Evolutionary conservation across 2,113 vertebrate genomes (phyloP).

Genomic region (Macaca nemestrina): DNA sequence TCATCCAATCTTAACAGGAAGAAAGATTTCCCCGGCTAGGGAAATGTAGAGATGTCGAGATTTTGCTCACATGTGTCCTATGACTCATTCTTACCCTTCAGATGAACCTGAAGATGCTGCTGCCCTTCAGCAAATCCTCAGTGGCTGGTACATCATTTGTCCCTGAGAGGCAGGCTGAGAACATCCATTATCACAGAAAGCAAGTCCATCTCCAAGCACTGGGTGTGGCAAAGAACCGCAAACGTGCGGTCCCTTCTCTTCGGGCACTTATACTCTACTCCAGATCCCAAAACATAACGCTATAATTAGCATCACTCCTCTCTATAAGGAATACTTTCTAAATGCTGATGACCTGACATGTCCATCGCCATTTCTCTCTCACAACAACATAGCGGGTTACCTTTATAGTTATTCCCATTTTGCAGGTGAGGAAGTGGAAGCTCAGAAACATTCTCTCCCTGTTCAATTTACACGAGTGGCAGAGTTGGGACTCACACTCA

Average conservation of each 20-base stretch:
- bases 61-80: background rate
- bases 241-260: background rate
- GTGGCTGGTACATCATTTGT: background rate
- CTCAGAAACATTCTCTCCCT: background rate
- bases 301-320: background rate
- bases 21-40: background rate
- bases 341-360: background rate
- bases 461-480: background rate
- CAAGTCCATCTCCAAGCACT: background rate
- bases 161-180: background rate
- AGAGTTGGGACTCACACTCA: background rate
- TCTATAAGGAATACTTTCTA: background rate
- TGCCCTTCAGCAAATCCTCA: background rate
- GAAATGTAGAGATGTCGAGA: background rate
- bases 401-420: background rate
- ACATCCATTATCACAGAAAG: background rate
- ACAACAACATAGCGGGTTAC: background rate
- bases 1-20: background rate
- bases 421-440: background rate
- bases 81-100: background rate
- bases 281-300: background rate
- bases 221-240: background rate
- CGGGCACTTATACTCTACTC: background rate
- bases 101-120: background rate
- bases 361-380: background rate